Evolutionary conservation across 2,888 invertebrate genomes (phyloP), one percentile per base, ranked within the genome.

Genomic region (Protophormia terraenovae): DNA sequence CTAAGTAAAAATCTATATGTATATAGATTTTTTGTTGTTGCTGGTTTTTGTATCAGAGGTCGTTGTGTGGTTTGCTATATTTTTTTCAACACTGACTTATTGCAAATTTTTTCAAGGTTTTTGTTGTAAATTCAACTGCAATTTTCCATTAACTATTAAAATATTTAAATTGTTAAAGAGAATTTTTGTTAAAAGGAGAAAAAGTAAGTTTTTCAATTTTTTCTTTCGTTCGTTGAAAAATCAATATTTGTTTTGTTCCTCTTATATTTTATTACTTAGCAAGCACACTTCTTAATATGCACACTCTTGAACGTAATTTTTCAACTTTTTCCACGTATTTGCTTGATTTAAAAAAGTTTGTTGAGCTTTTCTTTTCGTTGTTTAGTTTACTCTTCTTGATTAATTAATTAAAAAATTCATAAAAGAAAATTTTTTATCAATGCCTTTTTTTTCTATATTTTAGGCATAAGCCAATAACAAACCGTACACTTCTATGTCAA

Each of bases 191-290:
- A 41, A 12, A 16, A 55, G n/a, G n/a, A n/a, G n/a, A 41, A 53
- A 16, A 41, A n/a, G 19, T 69, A 4, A 29, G 12, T n/a, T 32
- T n/a, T 47, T 62, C 19, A 62, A 12, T 62, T 64, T 50, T 19
- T 41, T 14, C 4, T 22, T 4, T 19, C 8, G 19, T 62, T 82
- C 38, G 50, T 82, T 71, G 85, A 41, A 85, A 85, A 85, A 85
- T 85, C 85, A 82, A 85, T 85, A 85, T 41, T 85, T 72, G 45
- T 47, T 71, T 80, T 80, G n/a, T 75, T 64, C 35, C 53, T 72
- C 38, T 12, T 14, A 60, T 41, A 5, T 10, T 58, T 76, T 72
- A 16, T 73, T 73, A 62, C 67, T 62, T n/a, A 64, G 45, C 84
- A 79, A 58, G 60, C 66, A 41, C 58, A 78, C n/a, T n/a, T n/a